Evolutionary conservation across 2,113 vertebrate species (phyloP).

Genomic region (Etheostoma cragini): DNA sequence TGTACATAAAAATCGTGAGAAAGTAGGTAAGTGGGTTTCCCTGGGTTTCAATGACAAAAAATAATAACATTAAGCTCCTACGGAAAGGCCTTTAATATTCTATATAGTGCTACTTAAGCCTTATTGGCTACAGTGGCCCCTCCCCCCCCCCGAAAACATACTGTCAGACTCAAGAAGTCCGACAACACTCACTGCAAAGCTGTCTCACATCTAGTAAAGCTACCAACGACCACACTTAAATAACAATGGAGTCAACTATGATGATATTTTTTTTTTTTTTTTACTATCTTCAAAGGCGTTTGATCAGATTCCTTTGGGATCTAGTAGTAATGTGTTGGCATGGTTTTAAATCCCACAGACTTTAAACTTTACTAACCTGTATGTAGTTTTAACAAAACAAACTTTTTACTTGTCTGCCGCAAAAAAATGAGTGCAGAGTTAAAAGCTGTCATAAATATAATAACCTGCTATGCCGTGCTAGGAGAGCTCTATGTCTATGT

Average conservation of each 20-base stretch:
- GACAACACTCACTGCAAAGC: slow-evolving; percentile 29
- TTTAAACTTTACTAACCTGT: slow-evolving; percentile 77
- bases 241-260: slow-evolving; percentile 67
- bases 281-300: slow-evolving; percentile 78
- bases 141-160: slow-evolving; percentile 15
- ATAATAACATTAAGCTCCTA: slow-evolving; percentile 12
- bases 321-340: slow-evolving; percentile 74
- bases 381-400: slow-evolving; percentile 80
- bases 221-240: slow-evolving; percentile 63
- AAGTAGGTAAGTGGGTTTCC: background rate
- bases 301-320: slow-evolving; percentile 78
- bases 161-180: slow-evolving; percentile 43
- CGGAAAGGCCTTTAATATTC: slow-evolving; percentile 32
- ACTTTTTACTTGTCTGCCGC: slow-evolving; percentile 59
- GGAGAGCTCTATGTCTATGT: slow-evolving; percentile 16
- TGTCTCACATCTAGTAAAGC: slow-evolving; percentile 31
- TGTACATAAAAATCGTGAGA: background rate
- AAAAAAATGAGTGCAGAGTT: slow-evolving; percentile 72
- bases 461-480: slow-evolving; percentile 49
- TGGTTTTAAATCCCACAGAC: slow-evolving; percentile 69
- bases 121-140: slow-evolving; percentile 26
- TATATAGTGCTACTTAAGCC: slow-evolving; percentile 18
- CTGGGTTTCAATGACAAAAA: background rate
- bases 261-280: slow-evolving; percentile 72
- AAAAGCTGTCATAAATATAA: slow-evolving; percentile 68